Conservation (phyloP, 2,888 invertebrate genomes). For the Lepidochitona cinerea region DNA sequence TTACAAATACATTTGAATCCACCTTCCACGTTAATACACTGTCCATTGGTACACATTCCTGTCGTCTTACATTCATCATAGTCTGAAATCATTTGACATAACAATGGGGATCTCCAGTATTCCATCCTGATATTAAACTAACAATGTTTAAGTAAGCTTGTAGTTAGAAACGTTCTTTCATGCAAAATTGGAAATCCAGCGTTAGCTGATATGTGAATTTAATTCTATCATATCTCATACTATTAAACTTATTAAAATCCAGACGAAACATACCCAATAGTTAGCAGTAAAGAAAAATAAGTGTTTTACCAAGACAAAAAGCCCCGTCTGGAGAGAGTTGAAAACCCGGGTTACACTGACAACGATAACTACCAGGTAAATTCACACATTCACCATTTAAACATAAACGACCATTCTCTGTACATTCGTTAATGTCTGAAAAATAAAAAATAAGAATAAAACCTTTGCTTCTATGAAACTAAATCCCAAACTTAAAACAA, state of each 20-base stretch:
- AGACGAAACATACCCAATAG: too few species aligned
- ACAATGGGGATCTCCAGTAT: too few species aligned
- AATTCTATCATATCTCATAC: too few species aligned
- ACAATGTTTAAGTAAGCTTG: too few species aligned
- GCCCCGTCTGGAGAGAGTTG: constrained; percentile 85
- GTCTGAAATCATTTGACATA: constrained; percentile 45
- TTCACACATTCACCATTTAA: constrained; percentile 68
- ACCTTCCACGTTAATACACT: constrained; percentile 86
- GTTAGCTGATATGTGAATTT: too few species aligned
- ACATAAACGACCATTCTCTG: constrained; percentile 69
- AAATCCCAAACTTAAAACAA: too few species aligned
- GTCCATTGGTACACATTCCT: constrained; percentile 86
- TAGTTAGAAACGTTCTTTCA: too few species aligned
- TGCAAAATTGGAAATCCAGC: too few species aligned
- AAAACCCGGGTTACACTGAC: constrained; percentile 85
- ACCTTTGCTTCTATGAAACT: too few species aligned
- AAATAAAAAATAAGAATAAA: constrained; percentile 5
- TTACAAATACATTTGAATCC: constrained; percentile 89
- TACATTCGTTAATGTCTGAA: constrained; percentile 70
- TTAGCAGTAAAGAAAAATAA: too few species aligned
- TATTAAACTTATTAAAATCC: too few species aligned
- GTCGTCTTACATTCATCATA: constrained; percentile 59
- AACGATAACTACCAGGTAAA: constrained; percentile 74
- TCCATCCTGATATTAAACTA: too few species aligned
- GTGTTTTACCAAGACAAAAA: constrained; percentile 84